Evolutionary conservation across 2,888 invertebrate genomes (phyloP), one percentile per base, ranked within the genome.

Genomic region (Lasioglossum morio): DNA sequence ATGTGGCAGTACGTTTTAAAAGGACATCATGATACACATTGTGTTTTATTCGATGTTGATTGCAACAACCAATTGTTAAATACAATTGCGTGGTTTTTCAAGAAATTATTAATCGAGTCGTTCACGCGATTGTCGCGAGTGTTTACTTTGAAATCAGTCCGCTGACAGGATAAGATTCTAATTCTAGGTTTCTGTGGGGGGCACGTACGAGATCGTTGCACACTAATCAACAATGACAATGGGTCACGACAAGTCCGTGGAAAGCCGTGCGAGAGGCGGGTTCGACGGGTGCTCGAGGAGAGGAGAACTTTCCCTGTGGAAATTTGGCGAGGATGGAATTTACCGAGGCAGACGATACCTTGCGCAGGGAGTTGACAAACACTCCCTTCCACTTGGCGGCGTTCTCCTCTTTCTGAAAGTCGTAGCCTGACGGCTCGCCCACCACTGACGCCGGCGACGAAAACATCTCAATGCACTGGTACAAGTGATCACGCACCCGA

Each of bases 351-450:
- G 84, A 40, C n/a, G 95, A 95, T 96, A 98, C 98, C 97, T 98
- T 98, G 95, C 97, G 97, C 93, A 99, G 96, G 77, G 98, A 97
- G 94, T 97, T 97, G 94, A 98, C 97, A 95, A 99, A 98, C 90
- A 99, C 96, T 90, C 98, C 98, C 94, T 97, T 98, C 99, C 99
- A 99, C 97, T 98, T 98, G 92, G 97, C 97, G 92, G 97, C 97
- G 96, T 98, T 98, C 95, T 98, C 98, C 94, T 97, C 97, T 95
- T 98, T 98, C 95, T 97, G 97, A 96, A 98, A 98, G 96, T 98
- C 98, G 96, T 98, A 98, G 93, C 95, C 95, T 91, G 95, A 95
- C 91, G 95, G 94, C 94, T 96, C 96, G 93, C 95, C 95, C 92
- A 95, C 95, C 90, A 95, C 95, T 92, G 96, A 95, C 95, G 95